Base-by-base conservation (phyloP, 2,888 invertebrate genomes). In the Epinotia nisella region DNA sequence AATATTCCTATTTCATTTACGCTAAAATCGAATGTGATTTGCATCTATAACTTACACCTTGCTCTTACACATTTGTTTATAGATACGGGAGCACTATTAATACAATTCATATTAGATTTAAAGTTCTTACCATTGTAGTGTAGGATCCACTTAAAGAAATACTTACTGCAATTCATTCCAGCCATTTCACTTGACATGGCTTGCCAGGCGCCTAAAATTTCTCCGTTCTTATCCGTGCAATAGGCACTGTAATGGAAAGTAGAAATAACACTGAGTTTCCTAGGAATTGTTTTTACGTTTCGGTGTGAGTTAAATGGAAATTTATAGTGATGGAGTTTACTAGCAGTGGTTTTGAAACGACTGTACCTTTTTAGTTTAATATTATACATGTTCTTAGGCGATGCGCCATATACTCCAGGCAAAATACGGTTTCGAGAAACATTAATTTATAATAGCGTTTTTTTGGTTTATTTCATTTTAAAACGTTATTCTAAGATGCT, bases 91-190 rank as follows among this genome's bases (percentile, higher is more conserved):
- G 45, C 15, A 4, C 3, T 45, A 15, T 15, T 15, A n/a, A n/a
- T 49, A 7, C 4, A 49, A n/a, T 49, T 49, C 7, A 49, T 56
- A 19, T 21, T 56, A 11, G 1, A 56, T 13, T 24, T 5, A 24
- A 13, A 56, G 21, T 56, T 56, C 15, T 35, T 39, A 9, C n/a
- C 41, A 41, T 21, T 61, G 15, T 4, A 21, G 13, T n/a, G 21
- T 17, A 41, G 19, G 19, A 53, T 45, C 53, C 45, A 67, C 55
- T 51, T 68, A 58, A 62, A 69, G 24, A 53, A 73, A 71, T 81
- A 94, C 95, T 95, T 92, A 95, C 96, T 94, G 90, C 96, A 96
- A 85, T 94, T 93, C 83, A 94, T 90, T 74, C 84, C 86, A 2
- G 74, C 76, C 82, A 90, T 87, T 77, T 83, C 83, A 77, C 82